These are phyloP conservation scores for Meriones unguiculatus DNA, from an alignment of 2,113 vertebrate genomes.

Conservation along the genomic window DNA sequence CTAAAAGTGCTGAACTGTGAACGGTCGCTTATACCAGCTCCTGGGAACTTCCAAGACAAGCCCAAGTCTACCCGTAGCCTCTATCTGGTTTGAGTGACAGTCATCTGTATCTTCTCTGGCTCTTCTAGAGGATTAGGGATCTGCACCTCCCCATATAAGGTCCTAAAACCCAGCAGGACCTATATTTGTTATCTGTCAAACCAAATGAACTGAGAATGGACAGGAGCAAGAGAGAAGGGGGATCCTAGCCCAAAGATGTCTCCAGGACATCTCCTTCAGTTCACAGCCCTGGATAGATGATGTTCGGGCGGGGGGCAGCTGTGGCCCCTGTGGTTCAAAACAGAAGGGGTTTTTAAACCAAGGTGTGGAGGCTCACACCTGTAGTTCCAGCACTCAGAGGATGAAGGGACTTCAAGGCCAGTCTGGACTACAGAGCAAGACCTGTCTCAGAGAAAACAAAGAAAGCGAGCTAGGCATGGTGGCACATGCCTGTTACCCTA, in stretches of 20 bases:
- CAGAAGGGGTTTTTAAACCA: background rate
- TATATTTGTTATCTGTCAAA: background rate
- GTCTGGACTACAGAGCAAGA: background rate
- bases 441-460: background rate
- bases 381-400: background rate
- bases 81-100: background rate
- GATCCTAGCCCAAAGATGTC: background rate
- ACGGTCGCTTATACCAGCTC: background rate
- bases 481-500: background rate
- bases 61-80: background rate
- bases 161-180: background rate
- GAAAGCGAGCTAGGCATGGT: background rate
- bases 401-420: background rate
- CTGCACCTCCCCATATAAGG: background rate
- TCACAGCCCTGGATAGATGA: background rate
- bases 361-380: background rate
- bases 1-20: background rate
- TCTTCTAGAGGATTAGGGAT: background rate
- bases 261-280: background rate
- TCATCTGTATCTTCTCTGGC: conserved; percentile 13
- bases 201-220: background rate
- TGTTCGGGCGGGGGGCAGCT: background rate
- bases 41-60: background rate
- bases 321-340: background rate
- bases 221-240: rapidly evolving